A percentile compares a stretch with the other conserved stretches of the same genome.
phyloP scores from a whole-genome alignment of 2,113 vertebrate genomes.

The Colius striatus region DNA sequence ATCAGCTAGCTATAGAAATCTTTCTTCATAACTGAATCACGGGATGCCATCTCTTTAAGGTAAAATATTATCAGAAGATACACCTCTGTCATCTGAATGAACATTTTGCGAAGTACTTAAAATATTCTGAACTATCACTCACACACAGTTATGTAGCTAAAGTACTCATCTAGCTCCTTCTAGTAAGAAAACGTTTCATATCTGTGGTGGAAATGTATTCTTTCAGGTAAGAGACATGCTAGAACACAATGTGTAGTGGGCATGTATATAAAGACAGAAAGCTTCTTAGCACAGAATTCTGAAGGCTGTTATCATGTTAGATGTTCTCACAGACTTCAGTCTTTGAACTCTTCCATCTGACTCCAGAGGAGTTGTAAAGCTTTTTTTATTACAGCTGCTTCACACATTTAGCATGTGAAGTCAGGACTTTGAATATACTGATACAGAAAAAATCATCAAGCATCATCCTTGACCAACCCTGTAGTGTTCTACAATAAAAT shows the following conservation, averaged over 20 bases:
- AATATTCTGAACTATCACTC: background rate
- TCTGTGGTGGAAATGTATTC: background rate
- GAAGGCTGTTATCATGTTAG: background rate
- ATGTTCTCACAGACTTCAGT: background rate
- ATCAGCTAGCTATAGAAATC: background rate
- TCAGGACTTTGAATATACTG: background rate
- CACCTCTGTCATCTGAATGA: background rate
- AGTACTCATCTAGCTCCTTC: background rate
- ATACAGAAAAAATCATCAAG: background rate
- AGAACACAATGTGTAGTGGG: background rate
- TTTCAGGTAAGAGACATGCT: background rate
- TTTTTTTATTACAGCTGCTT: background rate
- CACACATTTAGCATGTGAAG: background rate
- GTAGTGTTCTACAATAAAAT: background rate
- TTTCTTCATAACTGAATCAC: background rate
- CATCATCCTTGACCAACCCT: background rate
- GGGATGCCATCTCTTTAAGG: background rate
- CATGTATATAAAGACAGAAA: accelerated
- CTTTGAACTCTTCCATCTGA: background rate
- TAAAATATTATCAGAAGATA: background rate
- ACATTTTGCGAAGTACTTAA: background rate
- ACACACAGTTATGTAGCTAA: background rate
- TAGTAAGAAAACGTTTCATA: background rate
- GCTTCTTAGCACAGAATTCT: background rate
- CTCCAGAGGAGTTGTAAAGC: background rate